Conservation (phyloP, 2,888 invertebrate species). For the Argyresthia albistria region DNA sequence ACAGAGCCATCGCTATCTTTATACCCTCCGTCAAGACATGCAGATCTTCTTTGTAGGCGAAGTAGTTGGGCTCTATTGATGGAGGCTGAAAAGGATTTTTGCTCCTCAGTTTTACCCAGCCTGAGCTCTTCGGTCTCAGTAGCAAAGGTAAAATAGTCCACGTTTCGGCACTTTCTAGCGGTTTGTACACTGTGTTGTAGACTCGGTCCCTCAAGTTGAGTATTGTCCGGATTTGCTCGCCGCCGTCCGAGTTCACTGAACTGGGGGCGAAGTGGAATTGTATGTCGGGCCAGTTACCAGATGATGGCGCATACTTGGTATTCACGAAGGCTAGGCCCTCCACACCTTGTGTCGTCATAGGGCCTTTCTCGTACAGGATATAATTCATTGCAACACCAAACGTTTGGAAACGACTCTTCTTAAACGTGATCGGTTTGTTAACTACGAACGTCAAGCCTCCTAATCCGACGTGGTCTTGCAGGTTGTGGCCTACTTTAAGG, state of each 20-base stretch:
- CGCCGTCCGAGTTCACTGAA: conserved; percentile 86
- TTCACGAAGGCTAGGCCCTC: conserved; percentile 92
- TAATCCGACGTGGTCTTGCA: conserved; percentile 91
- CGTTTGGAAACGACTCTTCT: conserved; percentile 83
- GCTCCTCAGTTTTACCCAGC: conserved; percentile 87
- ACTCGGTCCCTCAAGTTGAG: conserved; percentile 83
- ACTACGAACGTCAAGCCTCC: conserved; percentile 89
- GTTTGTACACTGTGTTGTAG: conserved; percentile 89
- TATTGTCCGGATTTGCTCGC: conserved; percentile 84
- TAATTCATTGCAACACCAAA: conserved; percentile 86
- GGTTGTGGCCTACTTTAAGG: conserved; percentile 84
- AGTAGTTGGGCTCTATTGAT: conserved; percentile 92
- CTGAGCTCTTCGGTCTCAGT: conserved; percentile 89
- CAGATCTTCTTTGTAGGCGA: conserved; percentile 87
- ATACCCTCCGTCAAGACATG: conserved; percentile 86
- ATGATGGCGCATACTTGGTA: conserved; percentile 85
- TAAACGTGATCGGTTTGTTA: conserved; percentile 85
- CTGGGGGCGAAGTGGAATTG: conserved; percentile 91
- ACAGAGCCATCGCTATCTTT: conserved; percentile 85
- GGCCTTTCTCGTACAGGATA: conserved; percentile 84
- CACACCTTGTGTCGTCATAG: conserved; percentile 87
- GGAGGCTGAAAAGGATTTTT: conserved; percentile 87
- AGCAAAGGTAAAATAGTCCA: conserved; percentile 88
- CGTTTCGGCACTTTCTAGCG: conserved; percentile 82
- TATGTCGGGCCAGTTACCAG: conserved; percentile 86